Evolutionary conservation across 2,113 vertebrate genomes (phyloP).

Genomic region (Chunga burmeisteri): DNA sequence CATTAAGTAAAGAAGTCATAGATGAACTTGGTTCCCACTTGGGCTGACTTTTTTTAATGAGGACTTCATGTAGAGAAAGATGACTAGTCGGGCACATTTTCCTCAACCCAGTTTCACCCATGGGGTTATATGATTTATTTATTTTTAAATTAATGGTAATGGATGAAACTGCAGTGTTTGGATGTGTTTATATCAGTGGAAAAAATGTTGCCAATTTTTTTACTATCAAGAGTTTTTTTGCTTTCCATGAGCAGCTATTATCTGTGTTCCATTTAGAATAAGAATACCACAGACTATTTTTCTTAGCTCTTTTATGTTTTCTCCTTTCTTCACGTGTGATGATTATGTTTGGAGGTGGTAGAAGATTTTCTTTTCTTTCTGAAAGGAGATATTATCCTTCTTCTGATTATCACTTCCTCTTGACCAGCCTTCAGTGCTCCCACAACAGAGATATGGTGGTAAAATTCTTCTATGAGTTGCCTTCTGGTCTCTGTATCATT

Average conservation of each 20-base stretch:
- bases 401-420: not conserved
- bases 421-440: not conserved
- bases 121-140: not conserved
- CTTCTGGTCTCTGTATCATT: not conserved
- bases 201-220: not conserved
- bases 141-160: not conserved
- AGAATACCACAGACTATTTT: not conserved
- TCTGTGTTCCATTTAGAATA: not conserved
- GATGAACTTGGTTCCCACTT: slow-evolving; percentile 22
- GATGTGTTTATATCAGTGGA: not conserved
- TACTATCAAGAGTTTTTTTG: not conserved
- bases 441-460: not conserved
- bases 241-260: not conserved
- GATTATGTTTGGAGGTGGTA: not conserved
- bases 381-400: not conserved
- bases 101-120: not conserved
- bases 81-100: not conserved
- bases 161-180: not conserved
- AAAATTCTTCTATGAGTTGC: not conserved
- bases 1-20: not conserved
- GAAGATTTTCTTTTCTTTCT: not conserved
- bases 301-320: not conserved
- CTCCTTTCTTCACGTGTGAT: not conserved
- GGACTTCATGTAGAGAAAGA: slow-evolving; percentile 4
- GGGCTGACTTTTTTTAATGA: slow-evolving; percentile 25